Evolutionary conservation across 2,888 invertebrate species (phyloP).

Genomic region (Sesamia inferens): DNA sequence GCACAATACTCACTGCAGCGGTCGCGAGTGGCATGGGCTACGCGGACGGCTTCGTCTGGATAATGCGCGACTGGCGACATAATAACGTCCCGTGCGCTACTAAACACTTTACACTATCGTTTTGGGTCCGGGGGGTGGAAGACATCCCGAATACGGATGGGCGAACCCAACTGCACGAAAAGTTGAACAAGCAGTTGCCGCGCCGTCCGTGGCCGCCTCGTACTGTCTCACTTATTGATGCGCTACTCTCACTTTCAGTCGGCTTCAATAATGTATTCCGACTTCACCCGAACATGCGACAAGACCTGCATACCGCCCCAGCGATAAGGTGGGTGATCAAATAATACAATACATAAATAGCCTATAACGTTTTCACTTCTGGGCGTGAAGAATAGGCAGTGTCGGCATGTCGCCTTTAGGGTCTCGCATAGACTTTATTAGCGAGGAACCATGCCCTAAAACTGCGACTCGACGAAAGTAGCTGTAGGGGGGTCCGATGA

Average conservation of each 20-base stretch:
- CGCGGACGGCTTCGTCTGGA: slow-evolving; percentile 69
- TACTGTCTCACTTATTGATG: slow-evolving; percentile 56
- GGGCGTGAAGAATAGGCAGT: no score
- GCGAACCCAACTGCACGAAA: background rate
- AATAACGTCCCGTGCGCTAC: slow-evolving; percentile 15
- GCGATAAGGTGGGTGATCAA: no score
- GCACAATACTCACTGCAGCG: slow-evolving; percentile 92
- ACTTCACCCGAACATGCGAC: slow-evolving; percentile 22
- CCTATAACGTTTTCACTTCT: no score
- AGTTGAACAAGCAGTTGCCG: background rate
- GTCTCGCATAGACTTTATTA: no score
- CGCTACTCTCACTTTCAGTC: slow-evolving; percentile 57
- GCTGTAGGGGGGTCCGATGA: no score
- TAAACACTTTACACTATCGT: slow-evolving; percentile 64
- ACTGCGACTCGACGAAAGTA: no score
- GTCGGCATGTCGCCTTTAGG: no score
- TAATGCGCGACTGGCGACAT: slow-evolving; percentile 72
- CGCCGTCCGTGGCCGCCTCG: slow-evolving; percentile 12
- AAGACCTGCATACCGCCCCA: slow-evolving; percentile 38
- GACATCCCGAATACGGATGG: slow-evolving; percentile 9
- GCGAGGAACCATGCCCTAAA: no score
- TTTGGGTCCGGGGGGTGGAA: slow-evolving; percentile 54
- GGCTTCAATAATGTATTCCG: slow-evolving; percentile 34
- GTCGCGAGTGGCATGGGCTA: slow-evolving; percentile 83
- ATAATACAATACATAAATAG: no score